Evolutionary conservation across 1,140 invertebrate genomes (phyloP).

Genomic region (Melipona quadrifasciata): DNA sequence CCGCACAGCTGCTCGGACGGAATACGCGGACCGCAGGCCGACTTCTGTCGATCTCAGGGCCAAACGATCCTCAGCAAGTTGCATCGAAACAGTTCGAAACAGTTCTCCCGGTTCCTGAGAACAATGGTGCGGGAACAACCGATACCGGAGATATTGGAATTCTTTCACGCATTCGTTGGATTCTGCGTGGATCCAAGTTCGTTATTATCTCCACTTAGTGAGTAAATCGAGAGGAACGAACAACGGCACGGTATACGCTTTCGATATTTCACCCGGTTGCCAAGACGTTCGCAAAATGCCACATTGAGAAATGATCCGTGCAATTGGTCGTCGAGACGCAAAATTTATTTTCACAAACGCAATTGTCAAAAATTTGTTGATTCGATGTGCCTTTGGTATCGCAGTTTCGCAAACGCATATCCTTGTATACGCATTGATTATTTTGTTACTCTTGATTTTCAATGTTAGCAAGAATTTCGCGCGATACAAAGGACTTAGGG

Average conservation of each 20-base stretch:
- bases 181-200: conserved; percentile 96
- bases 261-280: background rate
- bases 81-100: conserved; percentile 85
- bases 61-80: conserved; percentile 91
- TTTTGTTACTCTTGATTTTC: conserved; percentile 8
- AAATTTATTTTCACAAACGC: background rate
- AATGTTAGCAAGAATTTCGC: background rate
- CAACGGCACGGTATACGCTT: conserved; percentile 22
- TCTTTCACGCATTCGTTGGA: conserved; percentile 96
- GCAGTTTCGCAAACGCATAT: background rate
- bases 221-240: conserved; percentile 78
- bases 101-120: conserved; percentile 90
- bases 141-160: conserved; percentile 93
- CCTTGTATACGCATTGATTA: background rate
- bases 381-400: background rate
- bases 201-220: conserved; percentile 92
- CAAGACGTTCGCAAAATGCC: background rate
- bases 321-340: background rate
- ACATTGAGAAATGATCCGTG: no score
- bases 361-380: background rate
- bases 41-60: conserved; percentile 94
- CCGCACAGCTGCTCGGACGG: conserved; percentile 93
- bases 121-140: conserved; percentile 90
- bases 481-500: background rate
- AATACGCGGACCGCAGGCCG: conserved; percentile 92